A percentile compares a stretch with the other conserved stretches of the same genome.
Conservation (phyloP, 2,113 vertebrate genomes). For the Sylvia atricapilla region DNA sequence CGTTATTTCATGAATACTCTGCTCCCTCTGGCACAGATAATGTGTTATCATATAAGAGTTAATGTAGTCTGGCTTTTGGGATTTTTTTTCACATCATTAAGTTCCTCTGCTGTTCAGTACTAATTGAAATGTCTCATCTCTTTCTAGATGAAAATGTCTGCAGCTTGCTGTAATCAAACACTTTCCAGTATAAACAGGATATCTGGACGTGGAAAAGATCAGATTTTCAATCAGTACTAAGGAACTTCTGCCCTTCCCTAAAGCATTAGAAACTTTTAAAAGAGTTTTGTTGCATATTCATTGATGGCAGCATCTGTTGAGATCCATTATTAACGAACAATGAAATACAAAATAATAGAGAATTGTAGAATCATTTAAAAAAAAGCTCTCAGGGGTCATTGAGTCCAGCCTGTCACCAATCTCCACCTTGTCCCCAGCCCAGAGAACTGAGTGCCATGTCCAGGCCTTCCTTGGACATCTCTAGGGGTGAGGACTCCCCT, state of each 20-base stretch:
- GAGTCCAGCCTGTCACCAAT: background rate
- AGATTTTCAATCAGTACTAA: conserved; percentile 13
- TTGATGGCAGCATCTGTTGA: background rate
- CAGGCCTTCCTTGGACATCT: background rate
- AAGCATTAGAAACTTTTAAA: background rate
- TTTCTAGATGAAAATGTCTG: conserved; percentile 24
- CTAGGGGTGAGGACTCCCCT: too few relatives aligned
- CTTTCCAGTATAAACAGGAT: conserved; percentile 27
- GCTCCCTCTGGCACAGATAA: background rate
- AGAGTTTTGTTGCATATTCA: background rate
- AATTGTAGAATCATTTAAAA: background rate
- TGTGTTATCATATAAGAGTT: background rate
- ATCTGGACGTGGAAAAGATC: background rate
- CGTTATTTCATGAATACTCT: background rate
- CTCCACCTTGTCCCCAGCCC: background rate
- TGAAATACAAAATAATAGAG: background rate
- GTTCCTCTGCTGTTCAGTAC: conserved; percentile 11
- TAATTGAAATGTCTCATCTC: conserved; percentile 48
- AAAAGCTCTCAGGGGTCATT: fast-evolving
- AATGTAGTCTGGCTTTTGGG: background rate
- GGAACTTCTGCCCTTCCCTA: background rate
- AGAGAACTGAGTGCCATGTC: background rate
- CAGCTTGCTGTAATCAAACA: conserved; percentile 51
- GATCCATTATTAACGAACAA: background rate
- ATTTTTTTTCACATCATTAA: background rate